Evolutionary conservation across 23 tunicate species (phyloP), one percentile per base, ranked within the genome.

Genomic region (Styela plicata): DNA sequence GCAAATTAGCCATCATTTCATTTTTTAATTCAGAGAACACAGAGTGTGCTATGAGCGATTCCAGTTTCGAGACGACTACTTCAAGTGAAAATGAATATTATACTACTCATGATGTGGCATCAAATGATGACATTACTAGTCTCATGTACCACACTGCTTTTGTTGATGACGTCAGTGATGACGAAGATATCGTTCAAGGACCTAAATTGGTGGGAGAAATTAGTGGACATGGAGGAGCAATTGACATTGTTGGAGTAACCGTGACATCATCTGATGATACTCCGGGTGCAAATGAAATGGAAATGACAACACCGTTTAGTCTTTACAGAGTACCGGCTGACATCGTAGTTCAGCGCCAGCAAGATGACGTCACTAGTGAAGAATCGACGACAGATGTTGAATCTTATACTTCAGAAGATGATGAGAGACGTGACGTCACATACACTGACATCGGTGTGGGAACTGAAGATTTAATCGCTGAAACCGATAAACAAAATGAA

Each of bases 81-180:
- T 70, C 86, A 16, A 83, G 86, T 65, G 86, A 83, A 36, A 83
- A 83, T 80, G 86, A 83, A 63, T 83, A 83, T 28, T 83, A 69
- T 66, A 83, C 86, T 7, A 57, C 86, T 37, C 36, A 74, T 57
- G 80, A 83, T 53, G 80, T 73, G 62, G 31, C 71, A 63, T 34
- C 77, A 0, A 70, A 24, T 33, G 85, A 70, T 82, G 71, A 67
- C 71, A 10, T 36, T 0, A 73, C 76, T 52, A 25, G 30, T 33
- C 85, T 82, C 20, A 53, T 82, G 34, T 82, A 82, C 33, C 78
- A 70, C 26, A 82, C 85, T 21, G 85, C 85, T 29, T 82, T 32
- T 74, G 70, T 83, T 2, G 86, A 83, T 26, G 86, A 83, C 52
- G 57, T 27, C 18, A 44, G 57, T 13, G 57, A 44, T 13, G 13